These are phyloP conservation scores for Scophthalmus maximus DNA, from an alignment of 2,113 vertebrate genomes.

Conservation along the genomic window DNA sequence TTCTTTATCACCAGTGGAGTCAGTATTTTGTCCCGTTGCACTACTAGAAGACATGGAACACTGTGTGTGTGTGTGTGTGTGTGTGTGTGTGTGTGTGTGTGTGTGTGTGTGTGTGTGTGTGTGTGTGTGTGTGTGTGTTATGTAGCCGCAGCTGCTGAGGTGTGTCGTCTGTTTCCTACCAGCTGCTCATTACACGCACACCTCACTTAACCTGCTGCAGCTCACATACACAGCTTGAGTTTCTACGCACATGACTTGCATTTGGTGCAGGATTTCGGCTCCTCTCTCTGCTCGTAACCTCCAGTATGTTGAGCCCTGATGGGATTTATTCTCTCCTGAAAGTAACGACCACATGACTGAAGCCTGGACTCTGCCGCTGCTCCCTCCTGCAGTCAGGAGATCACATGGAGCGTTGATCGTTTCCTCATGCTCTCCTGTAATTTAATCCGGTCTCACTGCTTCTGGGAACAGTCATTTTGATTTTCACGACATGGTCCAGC, in stretches of 20 bases:
- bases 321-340: background rate
- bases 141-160: background rate
- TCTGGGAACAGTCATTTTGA: slow-evolving; percentile 14
- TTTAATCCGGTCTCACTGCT: slow-evolving; percentile 18
- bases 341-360: background rate
- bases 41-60: background rate
- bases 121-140: background rate
- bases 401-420: slow-evolving; percentile 19
- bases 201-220: background rate
- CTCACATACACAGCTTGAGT: background rate
- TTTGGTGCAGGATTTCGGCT: background rate
- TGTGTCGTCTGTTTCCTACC: slow-evolving; percentile 4
- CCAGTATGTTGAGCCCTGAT: background rate
- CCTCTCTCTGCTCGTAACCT: background rate
- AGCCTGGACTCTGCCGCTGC: background rate
- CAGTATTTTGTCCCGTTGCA: background rate
- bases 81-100: background rate
- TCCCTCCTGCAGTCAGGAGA: background rate
- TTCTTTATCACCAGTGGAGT: background rate
- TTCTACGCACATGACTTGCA: background rate
- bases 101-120: background rate
- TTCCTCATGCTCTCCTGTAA: slow-evolving; percentile 34
- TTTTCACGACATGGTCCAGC: slow-evolving; percentile 15
- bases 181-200: background rate
- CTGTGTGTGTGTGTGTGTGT: background rate